A percentile compares a stretch with the other conserved stretches of the same genome.
phyloP scores from a whole-genome alignment of 2,113 vertebrate species.

The Aegypius monachus region DNA sequence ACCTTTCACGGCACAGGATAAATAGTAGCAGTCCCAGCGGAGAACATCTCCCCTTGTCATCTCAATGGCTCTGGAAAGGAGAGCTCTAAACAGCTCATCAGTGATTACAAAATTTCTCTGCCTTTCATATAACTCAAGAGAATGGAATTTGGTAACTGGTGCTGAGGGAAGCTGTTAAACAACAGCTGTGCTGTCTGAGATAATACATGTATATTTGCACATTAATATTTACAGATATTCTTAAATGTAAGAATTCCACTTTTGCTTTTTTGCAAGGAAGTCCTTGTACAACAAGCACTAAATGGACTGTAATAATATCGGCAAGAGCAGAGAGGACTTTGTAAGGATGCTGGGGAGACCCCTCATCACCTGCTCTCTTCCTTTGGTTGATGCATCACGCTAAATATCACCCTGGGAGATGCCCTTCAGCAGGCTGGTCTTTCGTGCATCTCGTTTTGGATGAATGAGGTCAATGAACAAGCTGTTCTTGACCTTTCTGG shows the following conservation, averaged over 20 bases:
- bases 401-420: not conserved
- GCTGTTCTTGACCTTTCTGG: not conserved
- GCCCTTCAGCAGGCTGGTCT: not conserved
- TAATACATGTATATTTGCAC: not conserved
- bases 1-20: not conserved
- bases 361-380: not conserved
- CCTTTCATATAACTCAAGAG: not conserved
- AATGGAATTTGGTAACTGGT: not conserved
- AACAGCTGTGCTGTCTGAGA: slow-evolving; percentile 15
- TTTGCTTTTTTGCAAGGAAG: not conserved
- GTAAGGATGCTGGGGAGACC: not conserved
- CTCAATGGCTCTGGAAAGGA: not conserved
- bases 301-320: not conserved
- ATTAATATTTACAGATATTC: not conserved
- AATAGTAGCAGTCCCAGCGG: not conserved
- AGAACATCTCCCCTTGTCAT: not conserved
- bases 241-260: not conserved
- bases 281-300: not conserved
- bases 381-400: not conserved
- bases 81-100: not conserved
- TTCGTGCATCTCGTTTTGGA: not conserved
- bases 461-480: not conserved
- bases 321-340: not conserved
- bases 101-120: not conserved
- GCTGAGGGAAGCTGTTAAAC: not conserved